Conservation (phyloP, 2,797 vertebrate genomes). For the Alfaro cultratus region DNA sequence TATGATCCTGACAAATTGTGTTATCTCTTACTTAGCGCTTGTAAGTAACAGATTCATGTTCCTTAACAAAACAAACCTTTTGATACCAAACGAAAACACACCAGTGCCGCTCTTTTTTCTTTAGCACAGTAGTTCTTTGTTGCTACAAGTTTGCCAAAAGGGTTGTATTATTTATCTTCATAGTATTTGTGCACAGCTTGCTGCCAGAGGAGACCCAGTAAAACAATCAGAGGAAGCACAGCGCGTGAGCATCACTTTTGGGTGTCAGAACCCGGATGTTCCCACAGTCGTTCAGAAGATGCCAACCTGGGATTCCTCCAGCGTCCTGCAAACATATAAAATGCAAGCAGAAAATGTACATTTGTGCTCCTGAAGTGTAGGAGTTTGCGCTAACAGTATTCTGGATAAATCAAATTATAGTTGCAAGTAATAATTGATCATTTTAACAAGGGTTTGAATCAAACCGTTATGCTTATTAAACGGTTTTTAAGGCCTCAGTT, state of each 20-base stretch:
- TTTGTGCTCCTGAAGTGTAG: not conserved
- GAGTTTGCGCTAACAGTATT: not conserved
- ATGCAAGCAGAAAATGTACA: not conserved
- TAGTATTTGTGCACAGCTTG: slow-evolving; percentile 33
- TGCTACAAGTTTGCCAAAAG: not conserved
- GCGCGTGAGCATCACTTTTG: too few species aligned
- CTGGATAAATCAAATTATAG: not conserved
- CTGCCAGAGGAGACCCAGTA: not conserved
- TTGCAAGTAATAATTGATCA: not conserved
- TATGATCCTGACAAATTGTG: not conserved
- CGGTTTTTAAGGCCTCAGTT: not conserved
- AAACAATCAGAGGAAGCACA: not conserved
- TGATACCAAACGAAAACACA: not conserved
- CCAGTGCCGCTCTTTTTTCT: not conserved
- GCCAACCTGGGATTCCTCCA: not conserved
- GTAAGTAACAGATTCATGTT: not conserved
- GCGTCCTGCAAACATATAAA: not conserved
- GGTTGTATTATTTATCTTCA: slow-evolving; percentile 32
- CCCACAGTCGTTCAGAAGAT: not conserved
- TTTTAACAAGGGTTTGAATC: too few species aligned
- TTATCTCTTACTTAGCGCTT: not conserved
- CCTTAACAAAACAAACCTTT: not conserved
- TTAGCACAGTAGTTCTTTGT: not conserved
- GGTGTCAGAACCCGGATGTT: not conserved
- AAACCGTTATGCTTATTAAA: not conserved